A percentile compares a stretch with the other conserved stretches of the same genome.
Conservation (phyloP, 2,797 vertebrate species). For the Megalops cyprinoides region DNA sequence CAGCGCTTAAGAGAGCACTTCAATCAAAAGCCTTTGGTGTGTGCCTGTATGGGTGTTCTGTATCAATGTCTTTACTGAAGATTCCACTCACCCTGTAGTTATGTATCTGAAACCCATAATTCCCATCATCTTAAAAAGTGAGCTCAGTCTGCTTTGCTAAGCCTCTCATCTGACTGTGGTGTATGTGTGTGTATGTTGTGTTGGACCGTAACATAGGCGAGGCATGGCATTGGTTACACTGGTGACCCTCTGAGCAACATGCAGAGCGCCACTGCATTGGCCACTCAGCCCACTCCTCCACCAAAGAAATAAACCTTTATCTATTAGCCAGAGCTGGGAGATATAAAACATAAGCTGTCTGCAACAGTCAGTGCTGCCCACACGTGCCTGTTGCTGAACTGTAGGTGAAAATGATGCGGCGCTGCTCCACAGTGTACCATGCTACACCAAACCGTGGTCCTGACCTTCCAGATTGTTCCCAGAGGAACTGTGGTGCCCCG, state of each 20-base stretch:
- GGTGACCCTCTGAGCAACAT: conserved; percentile 24
- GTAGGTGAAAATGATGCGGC: background rate
- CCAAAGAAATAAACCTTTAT: background rate
- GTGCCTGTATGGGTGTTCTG: conserved; percentile 16
- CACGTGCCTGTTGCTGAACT: background rate
- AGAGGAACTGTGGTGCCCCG: background rate
- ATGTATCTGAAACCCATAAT: conserved; percentile 20
- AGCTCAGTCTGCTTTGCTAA: background rate
- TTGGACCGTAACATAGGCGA: background rate
- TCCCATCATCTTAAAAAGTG: conserved; percentile 19
- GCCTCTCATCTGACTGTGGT: background rate
- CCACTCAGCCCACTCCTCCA: background rate
- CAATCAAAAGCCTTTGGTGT: conserved; percentile 17
- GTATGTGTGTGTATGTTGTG: background rate
- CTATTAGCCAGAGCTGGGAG: background rate
- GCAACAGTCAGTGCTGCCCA: background rate
- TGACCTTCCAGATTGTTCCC: background rate
- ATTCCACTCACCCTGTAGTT: conserved; percentile 17
- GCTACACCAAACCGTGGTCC: background rate
- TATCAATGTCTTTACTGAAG: conserved; percentile 16
- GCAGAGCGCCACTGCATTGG: background rate
- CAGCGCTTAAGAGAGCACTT: conserved; percentile 3
- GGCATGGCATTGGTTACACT: background rate
- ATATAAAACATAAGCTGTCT: background rate
- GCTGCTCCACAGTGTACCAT: too few relatives aligned